Evolutionary conservation across 2,113 vertebrate species (phyloP).

Genomic region (Alethe diademata): DNA sequence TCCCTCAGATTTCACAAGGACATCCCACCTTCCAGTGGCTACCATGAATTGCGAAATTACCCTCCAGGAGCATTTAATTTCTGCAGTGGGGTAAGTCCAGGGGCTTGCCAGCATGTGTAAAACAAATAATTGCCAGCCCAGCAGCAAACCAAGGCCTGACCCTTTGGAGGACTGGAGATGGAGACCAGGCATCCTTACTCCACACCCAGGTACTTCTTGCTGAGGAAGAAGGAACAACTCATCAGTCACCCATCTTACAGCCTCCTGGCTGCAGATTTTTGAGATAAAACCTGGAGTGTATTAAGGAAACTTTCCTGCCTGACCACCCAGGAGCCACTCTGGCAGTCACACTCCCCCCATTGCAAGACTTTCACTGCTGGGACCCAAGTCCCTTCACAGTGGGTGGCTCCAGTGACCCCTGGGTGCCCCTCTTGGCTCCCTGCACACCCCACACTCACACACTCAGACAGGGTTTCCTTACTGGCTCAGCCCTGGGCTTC

Average conservation of each 20-base stretch:
- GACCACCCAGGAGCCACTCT: background rate
- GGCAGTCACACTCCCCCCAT: background rate
- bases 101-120: background rate
- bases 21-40: background rate
- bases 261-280: background rate
- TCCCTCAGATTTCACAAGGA: background rate
- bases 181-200: background rate
- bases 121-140: background rate
- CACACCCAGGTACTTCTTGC: background rate
- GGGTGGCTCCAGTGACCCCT: background rate
- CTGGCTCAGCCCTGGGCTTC: background rate
- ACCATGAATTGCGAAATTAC: background rate
- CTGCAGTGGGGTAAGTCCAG: background rate
- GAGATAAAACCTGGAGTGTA: background rate
- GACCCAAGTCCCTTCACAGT: background rate
- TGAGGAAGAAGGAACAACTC: background rate
- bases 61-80: background rate
- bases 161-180: rapidly evolving
- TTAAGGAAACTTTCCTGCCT: background rate
- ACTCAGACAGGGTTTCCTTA: background rate
- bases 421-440: background rate
- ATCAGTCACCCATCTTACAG: background rate
- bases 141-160: background rate
- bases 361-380: background rate
- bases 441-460: background rate